Evolutionary conservation across 1,140 invertebrate species (phyloP).

Genomic region (Drosophila lini): DNA sequence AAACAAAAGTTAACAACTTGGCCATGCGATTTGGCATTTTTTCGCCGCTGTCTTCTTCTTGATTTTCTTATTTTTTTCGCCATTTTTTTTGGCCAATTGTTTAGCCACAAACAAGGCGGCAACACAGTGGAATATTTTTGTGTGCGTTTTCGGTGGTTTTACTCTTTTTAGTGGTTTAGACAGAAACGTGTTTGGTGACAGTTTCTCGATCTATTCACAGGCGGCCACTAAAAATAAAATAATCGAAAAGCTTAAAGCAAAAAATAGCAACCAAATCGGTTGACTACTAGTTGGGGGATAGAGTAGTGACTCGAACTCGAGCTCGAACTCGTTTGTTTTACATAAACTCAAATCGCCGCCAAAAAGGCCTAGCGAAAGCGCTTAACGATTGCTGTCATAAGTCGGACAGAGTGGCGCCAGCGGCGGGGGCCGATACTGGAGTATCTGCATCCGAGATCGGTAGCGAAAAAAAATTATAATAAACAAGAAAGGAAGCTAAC

Average conservation of each 20-base stretch:
- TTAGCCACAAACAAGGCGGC: slow-evolving; percentile 59
- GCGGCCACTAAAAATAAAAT: slow-evolving; percentile 34
- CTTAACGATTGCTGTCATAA: slow-evolving; percentile 54
- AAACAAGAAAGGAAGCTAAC: too few relatives aligned
- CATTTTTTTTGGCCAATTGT: slow-evolving; percentile 68
- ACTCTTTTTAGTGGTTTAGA: slow-evolving; percentile 3
- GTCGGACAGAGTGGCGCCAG: slow-evolving; percentile 62
- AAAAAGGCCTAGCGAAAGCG: slow-evolving; percentile 77
- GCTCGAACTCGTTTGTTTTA: slow-evolving; percentile 74
- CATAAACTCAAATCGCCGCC: slow-evolving; percentile 66
- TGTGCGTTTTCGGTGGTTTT: slow-evolving; percentile 15
- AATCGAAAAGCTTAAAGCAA: slow-evolving; percentile 21
- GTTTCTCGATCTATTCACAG: slow-evolving; percentile 72
- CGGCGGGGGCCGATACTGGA: slow-evolving; percentile 20
- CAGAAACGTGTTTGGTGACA: slow-evolving; percentile 67
- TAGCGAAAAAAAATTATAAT: slow-evolving; percentile 26
- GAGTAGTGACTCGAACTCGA: slow-evolving; percentile 54
- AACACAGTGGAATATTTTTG: slow-evolving; percentile 71
- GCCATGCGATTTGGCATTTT: slow-evolving; percentile 69
- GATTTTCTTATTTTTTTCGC: slow-evolving; percentile 28
- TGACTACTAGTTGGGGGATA: slow-evolving; percentile 53
- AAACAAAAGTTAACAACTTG: slow-evolving; percentile 71
- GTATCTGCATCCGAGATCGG: slow-evolving; percentile 40
- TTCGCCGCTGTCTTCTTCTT: slow-evolving; percentile 39
- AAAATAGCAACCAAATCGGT: slow-evolving; percentile 26